Conservation (phyloP, 1,140 invertebrate species). For the Halesus radiatus region DNA sequence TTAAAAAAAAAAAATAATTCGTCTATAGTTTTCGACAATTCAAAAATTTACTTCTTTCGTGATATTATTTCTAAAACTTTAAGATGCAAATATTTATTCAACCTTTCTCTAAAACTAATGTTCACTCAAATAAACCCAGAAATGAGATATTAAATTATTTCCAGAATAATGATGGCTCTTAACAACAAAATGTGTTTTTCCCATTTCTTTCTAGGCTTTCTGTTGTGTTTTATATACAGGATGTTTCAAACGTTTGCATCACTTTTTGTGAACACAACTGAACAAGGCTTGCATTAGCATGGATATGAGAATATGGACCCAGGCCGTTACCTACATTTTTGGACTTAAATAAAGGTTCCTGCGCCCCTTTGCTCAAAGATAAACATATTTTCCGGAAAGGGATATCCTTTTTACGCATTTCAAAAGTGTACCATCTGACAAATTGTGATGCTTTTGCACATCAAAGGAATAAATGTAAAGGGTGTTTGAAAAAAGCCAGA, state of each 20-base stretch:
- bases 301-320: constrained; percentile 43
- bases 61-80: too few species aligned
- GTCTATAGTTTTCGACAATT: too few species aligned
- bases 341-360: constrained; percentile 1
- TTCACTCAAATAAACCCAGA: too few species aligned
- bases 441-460: constrained; percentile 38
- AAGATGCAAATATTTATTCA: too few species aligned
- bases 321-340: constrained; percentile 2
- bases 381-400: constrained; percentile 31
- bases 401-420: constrained; percentile 39
- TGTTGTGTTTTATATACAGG: too few species aligned
- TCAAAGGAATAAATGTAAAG: constrained; percentile 29
- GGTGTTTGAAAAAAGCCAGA: not conserved
- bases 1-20: too few species aligned
- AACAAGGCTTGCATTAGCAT: constrained; percentile 48
- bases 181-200: too few species aligned
- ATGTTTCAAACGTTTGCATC: not conserved
- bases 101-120: too few species aligned
- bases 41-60: too few species aligned
- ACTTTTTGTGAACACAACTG: not conserved
- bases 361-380: constrained; percentile 26
- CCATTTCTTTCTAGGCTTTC: too few species aligned
- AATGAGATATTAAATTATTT: too few species aligned
- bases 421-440: constrained; percentile 18
- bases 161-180: too few species aligned